Evolutionary conservation across 2,888 invertebrate species (phyloP), one percentile per base, ranked within the genome.

Genomic region (Tetheella fluctuosa): DNA sequence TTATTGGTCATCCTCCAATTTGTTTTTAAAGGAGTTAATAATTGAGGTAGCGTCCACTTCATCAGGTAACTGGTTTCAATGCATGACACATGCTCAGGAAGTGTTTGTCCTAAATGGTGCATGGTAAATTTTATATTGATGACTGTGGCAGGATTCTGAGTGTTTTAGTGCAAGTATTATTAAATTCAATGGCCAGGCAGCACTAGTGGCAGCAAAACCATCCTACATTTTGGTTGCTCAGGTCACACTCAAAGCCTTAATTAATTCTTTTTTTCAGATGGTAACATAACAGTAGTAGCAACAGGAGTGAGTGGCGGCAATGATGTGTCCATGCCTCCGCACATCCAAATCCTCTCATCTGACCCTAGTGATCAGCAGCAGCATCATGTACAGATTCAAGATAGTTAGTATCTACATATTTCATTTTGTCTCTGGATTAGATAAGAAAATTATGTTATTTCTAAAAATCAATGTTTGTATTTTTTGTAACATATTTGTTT

Each of bases 211-310:
- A 37, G 15, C 37, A 37, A 37, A 15, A 15, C 5, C 13, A 37
- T 2, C 3, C 37, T 37, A 37, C 37, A 37, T 37, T 15, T 37
- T 37, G 0, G 25, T 25, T 6, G 25, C 25, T n/a, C 25, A 25
- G 6, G 25, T 25, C 25, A 25, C 23, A 34, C 7, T 34, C 54
- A 57, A 67, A 55, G 20, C 62, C 25, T 54, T 13, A 25, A 48
- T 59, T 60, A 7, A 55, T 58, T 65, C 13, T 10, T 53, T 52
- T 77, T 85, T 83, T 59, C 85, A 93, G 93, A 93, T 64, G 94
- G 85, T 67, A 91, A 94, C 58, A 94, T 95, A 65, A 92, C 94
- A 15, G 95, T 95, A 28, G 94, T 95, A 23, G 90, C 94, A 0
- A 86, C 92, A 1, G 90, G 91, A 55, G 92, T 93, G 1, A 82